Evolutionary conservation across 2,113 vertebrate genomes (phyloP), one percentile per base, ranked within the genome.

Genomic region (Fulmarus glacialis): DNA sequence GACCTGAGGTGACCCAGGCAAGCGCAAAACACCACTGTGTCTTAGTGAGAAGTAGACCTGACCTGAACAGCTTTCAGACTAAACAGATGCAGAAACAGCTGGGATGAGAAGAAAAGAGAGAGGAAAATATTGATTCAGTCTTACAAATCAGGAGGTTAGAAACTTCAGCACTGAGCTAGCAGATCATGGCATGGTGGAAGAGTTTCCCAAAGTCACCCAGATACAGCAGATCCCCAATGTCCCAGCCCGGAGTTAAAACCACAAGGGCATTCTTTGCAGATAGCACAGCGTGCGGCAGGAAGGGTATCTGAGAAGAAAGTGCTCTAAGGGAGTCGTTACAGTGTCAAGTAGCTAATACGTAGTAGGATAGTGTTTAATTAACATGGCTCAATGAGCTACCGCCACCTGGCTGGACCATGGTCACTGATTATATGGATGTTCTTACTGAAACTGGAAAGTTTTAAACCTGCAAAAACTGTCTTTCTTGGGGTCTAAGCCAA

Each of bases 1-100:
- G 89, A 94, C 73, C 68, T 60, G 64, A 85, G 53, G 50, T 89
- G 80, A 90, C 64, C 83, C 78, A 91, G 48, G 64, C 48, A 68
- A 73, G 36, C 77, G 55, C 56, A 91, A 91, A 95, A 72, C 56
- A 82, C 34, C 38, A 24, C 43, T 24, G 20, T 5, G 20, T 30
- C 68, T 91, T 32, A 60, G 52, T 10, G 45, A 86, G 70, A 70
- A 63, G 50, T 1, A 82, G 75, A 82, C 19, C 42, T 60, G 82
- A 67, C 80, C 29, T 30, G 43, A 82, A 9, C 16, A 89, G 22
- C 20, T 58, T 42, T 12, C 43, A 82, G 73, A 50, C n/a, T 68
- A 79, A 77, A 89, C 12, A 89, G n/a, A 42, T 29, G 12, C 19
- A 91, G 78, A 77, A 89, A 70, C 14, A 48, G 34, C 8, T 63